These are phyloP conservation scores for Phylloscopus trochiloides DNA, from an alignment of 2,113 vertebrate species.

Conservation along the genomic window DNA sequence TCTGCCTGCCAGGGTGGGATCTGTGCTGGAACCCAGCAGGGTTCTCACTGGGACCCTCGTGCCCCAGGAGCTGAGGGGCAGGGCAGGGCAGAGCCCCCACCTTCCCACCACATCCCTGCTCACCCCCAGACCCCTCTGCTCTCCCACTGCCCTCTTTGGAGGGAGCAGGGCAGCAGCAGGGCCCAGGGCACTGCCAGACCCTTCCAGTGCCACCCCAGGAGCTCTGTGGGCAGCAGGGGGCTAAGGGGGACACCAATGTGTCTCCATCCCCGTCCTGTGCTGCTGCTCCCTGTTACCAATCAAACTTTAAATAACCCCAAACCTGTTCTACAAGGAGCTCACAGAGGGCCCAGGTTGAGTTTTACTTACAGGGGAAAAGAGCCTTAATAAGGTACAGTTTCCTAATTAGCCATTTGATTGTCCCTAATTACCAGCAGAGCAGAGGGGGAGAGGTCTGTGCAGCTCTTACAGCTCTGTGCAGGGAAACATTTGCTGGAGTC, in stretches of 20 bases:
- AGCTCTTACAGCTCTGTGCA: neutral
- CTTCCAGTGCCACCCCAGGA: neutral
- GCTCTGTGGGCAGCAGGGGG: accelerated
- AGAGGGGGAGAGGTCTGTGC: neutral
- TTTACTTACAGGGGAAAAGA: neutral
- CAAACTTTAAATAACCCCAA: neutral
- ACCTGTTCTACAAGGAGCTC: neutral
- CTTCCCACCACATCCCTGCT: neutral
- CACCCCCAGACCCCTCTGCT: no score
- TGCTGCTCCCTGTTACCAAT: neutral
- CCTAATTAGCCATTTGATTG: neutral
- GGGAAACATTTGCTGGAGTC: neutral
- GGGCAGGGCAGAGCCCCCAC: neutral
- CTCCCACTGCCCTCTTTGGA: neutral
- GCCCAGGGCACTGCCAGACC: neutral
- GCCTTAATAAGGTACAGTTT: neutral
- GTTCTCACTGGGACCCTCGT: neutral
- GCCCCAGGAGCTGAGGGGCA: neutral
- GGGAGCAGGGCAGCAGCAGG: accelerated
- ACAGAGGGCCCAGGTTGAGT: neutral
- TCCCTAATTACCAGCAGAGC: neutral
- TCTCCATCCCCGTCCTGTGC: neutral
- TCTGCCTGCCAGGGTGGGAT: accelerated
- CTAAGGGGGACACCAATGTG: accelerated
- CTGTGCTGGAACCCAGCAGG: accelerated